phyloP scores from a whole-genome alignment of 2,113 vertebrate species.

The Ophiodon elongatus region DNA sequence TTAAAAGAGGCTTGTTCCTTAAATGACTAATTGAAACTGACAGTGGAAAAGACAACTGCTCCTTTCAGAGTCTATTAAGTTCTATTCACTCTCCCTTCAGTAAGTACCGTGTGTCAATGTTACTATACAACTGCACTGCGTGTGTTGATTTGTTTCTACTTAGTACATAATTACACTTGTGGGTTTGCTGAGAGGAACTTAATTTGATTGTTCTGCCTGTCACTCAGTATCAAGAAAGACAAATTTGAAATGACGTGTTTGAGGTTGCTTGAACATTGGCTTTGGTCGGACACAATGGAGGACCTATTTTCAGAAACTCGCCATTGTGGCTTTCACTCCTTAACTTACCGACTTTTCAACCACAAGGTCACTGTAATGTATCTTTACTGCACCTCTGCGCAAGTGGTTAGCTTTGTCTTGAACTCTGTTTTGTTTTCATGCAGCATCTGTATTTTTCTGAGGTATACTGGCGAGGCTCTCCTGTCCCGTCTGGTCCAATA shows the following conservation, averaged over 20 bases:
- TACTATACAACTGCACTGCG: conserved; percentile 50
- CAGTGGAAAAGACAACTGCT: conserved; percentile 49
- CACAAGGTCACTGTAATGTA: conserved; percentile 26
- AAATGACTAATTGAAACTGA: conserved; percentile 57
- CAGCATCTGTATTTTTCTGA: conserved; percentile 40
- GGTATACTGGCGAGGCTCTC: conserved; percentile 83
- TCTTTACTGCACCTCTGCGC: conserved; percentile 73
- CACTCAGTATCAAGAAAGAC: conserved; percentile 64
- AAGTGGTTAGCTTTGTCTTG: conserved; percentile 69
- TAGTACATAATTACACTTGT: conserved; percentile 71
- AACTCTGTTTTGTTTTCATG: conserved; percentile 68
- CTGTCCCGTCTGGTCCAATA: conserved; percentile 91
- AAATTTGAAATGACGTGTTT: conserved; percentile 67
- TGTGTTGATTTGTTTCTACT: conserved; percentile 72
- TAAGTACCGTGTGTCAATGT: conserved; percentile 58
- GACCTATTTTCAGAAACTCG: conserved; percentile 57
- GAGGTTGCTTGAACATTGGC: conserved; percentile 59
- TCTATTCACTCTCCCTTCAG: conserved; percentile 39
- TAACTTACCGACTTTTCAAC: conserved; percentile 40
- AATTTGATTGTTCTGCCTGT: conserved; percentile 75
- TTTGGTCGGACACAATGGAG: conserved; percentile 59
- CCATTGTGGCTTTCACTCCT: conserved; percentile 33
- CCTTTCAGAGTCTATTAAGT: conserved; percentile 48
- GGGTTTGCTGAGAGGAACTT: conserved; percentile 66
- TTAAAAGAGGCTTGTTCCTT: conserved; percentile 41